phyloP scores from a whole-genome alignment of 2,113 vertebrate genomes.

The Eleginops maclovinus region DNA sequence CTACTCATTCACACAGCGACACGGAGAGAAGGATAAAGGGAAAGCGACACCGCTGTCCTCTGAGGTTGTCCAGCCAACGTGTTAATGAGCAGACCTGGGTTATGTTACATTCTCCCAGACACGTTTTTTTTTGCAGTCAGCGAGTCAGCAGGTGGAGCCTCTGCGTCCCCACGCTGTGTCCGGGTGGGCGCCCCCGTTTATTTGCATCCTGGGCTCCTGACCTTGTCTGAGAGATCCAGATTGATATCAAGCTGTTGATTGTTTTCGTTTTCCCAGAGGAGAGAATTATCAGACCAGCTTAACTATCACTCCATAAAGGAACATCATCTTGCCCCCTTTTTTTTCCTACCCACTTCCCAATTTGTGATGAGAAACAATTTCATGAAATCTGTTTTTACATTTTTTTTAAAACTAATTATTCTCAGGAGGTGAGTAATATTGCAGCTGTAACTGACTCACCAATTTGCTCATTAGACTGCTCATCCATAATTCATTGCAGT shows the following conservation, averaged over 20 bases:
- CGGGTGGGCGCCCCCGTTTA: conserved; percentile 12
- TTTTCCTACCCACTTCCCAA: background rate
- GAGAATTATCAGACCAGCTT: background rate
- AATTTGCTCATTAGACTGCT: conserved; percentile 25
- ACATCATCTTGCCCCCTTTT: background rate
- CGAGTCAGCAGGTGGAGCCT: conserved; percentile 20
- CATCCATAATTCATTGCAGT: conserved; percentile 28
- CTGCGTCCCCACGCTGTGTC: conserved; percentile 16
- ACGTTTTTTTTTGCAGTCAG: conserved; percentile 15
- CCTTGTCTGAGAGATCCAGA: conserved; percentile 31
- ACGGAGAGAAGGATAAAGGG: background rate
- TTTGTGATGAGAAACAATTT: background rate
- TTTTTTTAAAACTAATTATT: conserved; percentile 14
- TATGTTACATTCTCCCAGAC: conserved; percentile 10
- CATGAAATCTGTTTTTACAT: background rate
- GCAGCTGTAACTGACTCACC: conserved; percentile 17
- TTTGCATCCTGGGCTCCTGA: conserved; percentile 29
- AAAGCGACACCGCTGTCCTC: background rate
- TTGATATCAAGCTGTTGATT: conserved; percentile 45
- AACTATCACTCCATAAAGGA: conserved; percentile 8
- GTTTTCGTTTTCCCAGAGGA: conserved; percentile 15
- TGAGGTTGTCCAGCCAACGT: conserved; percentile 20
- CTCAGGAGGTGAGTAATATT: conserved; percentile 10
- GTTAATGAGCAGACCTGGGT: conserved; percentile 19
- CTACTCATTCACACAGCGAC: conserved; percentile 16